phyloP scores from a whole-genome alignment of 2,113 vertebrate genomes.

The Oostethus manadensis region DNA sequence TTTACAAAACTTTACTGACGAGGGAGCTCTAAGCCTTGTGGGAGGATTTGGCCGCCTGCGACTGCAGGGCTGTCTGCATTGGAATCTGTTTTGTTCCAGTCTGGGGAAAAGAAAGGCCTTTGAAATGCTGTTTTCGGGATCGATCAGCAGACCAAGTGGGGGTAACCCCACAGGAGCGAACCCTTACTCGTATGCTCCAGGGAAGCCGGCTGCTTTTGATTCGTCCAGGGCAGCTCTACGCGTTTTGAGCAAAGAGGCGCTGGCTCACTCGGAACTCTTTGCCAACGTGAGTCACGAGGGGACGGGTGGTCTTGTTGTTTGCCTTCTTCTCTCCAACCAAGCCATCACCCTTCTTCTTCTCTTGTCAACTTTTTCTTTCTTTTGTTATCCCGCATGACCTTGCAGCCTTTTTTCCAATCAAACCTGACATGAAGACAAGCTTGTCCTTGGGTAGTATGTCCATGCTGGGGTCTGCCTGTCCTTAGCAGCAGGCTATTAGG shows the following conservation, averaged over 20 bases:
- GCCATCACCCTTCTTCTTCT: not conserved
- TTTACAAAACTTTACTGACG: slow-evolving; percentile 31
- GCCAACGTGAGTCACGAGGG: slow-evolving; percentile 53
- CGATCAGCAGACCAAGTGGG: slow-evolving; percentile 54
- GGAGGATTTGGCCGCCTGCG: slow-evolving; percentile 53
- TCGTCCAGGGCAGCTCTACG: slow-evolving; percentile 59
- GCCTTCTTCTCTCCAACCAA: slow-evolving; percentile 1
- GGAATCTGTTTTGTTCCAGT: slow-evolving; percentile 50
- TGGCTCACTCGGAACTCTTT: slow-evolving; percentile 54
- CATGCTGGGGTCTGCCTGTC: slow-evolving; percentile 48
- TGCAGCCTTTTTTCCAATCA: slow-evolving; percentile 30
- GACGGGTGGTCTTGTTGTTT: slow-evolving; percentile 28
- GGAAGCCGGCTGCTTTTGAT: slow-evolving; percentile 55
- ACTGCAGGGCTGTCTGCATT: slow-evolving; percentile 59
- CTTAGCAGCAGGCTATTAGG: slow-evolving; percentile 56
- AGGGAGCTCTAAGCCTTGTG: slow-evolving; percentile 40
- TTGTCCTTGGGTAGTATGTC: slow-evolving; percentile 47
- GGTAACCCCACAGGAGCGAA: slow-evolving; percentile 46
- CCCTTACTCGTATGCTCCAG: slow-evolving; percentile 52
- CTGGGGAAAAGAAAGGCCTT: slow-evolving; percentile 51
- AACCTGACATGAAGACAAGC: slow-evolving; percentile 30
- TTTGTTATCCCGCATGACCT: slow-evolving; percentile 9
- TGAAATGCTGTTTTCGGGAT: slow-evolving; percentile 63
- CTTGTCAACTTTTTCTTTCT: slow-evolving; percentile 19
- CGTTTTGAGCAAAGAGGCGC: slow-evolving; percentile 54